These are phyloP conservation scores for Bathynomus jamesi DNA, from an alignment of 1,140 invertebrate genomes.

Conservation along the genomic window DNA sequence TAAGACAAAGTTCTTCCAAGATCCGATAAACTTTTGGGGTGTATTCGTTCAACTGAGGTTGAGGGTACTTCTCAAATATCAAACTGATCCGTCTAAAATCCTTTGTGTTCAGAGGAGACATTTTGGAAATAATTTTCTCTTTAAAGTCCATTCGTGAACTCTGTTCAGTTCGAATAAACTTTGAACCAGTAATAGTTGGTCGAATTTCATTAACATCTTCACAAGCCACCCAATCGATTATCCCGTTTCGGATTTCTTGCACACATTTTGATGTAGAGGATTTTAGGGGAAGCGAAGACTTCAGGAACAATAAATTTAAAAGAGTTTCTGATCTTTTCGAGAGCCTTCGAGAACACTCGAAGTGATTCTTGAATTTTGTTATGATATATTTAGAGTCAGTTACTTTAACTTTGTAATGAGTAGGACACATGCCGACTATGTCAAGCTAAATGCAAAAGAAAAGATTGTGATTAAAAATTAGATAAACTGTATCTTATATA, in stretches of 20 bases:
- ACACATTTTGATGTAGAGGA: background rate
- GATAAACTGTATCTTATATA: too few relatives aligned
- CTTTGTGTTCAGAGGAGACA: too few relatives aligned
- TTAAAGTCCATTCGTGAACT: too few relatives aligned
- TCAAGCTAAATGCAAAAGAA: background rate
- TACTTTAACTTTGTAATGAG: background rate
- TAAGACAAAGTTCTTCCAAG: background rate
- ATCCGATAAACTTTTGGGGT: background rate
- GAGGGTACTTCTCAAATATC: too few relatives aligned
- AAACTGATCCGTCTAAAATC: too few relatives aligned
- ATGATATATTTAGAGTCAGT: background rate
- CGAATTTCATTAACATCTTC: background rate
- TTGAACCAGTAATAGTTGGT: background rate
- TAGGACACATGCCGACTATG: background rate
- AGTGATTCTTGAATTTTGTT: background rate
- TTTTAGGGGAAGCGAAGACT: background rate
- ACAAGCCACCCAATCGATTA: background rate
- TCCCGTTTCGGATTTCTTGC: background rate
- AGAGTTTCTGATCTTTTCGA: background rate
- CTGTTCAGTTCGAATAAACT: background rate
- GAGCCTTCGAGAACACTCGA: background rate
- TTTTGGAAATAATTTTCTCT: too few relatives aligned
- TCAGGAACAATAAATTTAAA: too few relatives aligned
- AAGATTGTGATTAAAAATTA: background rate
- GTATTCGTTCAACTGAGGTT: background rate